These are phyloP conservation scores for Callipepla californica DNA, from an alignment of 2,113 vertebrate species.

Conservation along the genomic window DNA sequence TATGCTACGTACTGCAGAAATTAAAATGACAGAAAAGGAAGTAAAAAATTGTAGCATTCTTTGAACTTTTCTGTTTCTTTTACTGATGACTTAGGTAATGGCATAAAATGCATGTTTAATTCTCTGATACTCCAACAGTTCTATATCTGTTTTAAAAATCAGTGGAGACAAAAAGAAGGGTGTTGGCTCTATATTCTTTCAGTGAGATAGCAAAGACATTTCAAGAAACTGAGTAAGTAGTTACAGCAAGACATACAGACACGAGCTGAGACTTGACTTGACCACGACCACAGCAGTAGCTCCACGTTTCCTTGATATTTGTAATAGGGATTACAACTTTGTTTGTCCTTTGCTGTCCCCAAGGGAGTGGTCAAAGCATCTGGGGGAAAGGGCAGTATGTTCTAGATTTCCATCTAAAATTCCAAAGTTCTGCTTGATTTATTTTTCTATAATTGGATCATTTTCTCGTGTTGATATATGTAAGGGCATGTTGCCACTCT, in stretches of 20 bases:
- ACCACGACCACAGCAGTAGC: not conserved
- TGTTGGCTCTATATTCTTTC: not conserved
- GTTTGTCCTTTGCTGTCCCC: not conserved
- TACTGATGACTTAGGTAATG: not conserved
- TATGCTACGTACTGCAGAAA: not conserved
- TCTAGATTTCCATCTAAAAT: not conserved
- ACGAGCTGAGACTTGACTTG: not conserved
- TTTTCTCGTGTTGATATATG: conserved; percentile 27
- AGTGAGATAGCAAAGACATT: not conserved
- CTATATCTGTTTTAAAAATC: not conserved
- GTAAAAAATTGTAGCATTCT: not conserved
- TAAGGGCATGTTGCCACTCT: conserved; percentile 43
- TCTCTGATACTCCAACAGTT: fast-evolving
- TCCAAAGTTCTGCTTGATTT: conserved; percentile 8
- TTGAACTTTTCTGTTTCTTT: not conserved
- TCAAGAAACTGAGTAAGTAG: not conserved
- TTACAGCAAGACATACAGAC: not conserved
- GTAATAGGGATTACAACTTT: not conserved
- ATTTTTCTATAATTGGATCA: conserved; percentile 3
- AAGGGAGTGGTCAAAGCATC: not conserved
- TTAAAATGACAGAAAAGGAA: not conserved
- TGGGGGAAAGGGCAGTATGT: not conserved
- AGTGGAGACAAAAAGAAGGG: not conserved
- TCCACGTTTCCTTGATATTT: not conserved
- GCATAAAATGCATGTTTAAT: not conserved